Percentiles rank a stretch among this genome's conserved stretches.
phyloP scores from a whole-genome alignment of 2,888 invertebrate genomes.

The Hypomecis punctinalis region DNA sequence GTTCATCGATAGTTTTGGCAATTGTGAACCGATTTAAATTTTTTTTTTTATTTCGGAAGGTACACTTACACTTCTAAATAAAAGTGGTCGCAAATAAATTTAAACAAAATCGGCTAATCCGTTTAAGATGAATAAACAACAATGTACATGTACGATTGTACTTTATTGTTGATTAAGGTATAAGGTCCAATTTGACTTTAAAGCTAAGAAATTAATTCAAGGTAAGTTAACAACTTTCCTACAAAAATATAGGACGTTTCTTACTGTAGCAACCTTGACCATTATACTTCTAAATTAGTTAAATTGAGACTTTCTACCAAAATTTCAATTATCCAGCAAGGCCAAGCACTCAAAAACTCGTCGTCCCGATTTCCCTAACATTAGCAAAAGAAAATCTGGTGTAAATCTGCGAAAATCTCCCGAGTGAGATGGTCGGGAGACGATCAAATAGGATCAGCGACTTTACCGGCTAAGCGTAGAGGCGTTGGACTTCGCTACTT shows the following conservation, averaged over 20 bases:
- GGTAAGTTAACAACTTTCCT: neutral
- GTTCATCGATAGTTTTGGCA: too few relatives aligned
- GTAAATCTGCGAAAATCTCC: constrained; percentile 64
- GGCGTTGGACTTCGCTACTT: too few relatives aligned
- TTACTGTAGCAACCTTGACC: constrained; percentile 1
- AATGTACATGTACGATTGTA: too few relatives aligned
- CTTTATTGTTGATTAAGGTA: too few relatives aligned
- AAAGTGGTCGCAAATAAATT: too few relatives aligned
- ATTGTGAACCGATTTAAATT: too few relatives aligned
- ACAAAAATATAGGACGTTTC: neutral
- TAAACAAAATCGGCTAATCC: too few relatives aligned
- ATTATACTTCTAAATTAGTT: neutral
- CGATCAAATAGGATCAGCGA: constrained; percentile 69
- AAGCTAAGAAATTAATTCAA: neutral
- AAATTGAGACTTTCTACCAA: neutral
- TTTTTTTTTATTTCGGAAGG: too few relatives aligned
- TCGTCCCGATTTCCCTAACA: constrained; percentile 35
- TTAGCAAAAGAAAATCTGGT: constrained; percentile 49
- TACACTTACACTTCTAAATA: too few relatives aligned
- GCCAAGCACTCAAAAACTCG: constrained; percentile 20
- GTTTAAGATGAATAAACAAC: too few relatives aligned
- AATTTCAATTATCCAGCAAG: constrained; percentile 10
- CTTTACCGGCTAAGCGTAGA: too few relatives aligned
- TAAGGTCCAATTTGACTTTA: neutral
- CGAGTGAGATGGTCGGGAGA: constrained; percentile 53